Percentiles rank a stretch among this genome's conserved stretches.
Conservation (phyloP, 1,140 invertebrate genomes). For the Zeugodacus cucurbitae region DNA sequence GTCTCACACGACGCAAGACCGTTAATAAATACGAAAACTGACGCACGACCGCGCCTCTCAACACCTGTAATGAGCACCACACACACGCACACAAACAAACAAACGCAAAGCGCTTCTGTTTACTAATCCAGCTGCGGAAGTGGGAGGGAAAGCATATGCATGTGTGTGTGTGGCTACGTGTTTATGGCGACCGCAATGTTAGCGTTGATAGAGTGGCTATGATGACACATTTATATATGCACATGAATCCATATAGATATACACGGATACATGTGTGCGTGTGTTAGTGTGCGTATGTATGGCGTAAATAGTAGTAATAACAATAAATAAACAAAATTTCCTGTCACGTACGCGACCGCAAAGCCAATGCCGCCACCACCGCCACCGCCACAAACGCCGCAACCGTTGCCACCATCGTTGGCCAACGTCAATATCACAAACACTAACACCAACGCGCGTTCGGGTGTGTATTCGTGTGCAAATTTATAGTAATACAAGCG, state of each 20-base stretch:
- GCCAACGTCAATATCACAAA: not conserved
- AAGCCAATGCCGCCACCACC: not conserved
- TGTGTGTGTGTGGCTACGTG: not conserved
- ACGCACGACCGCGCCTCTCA: slow-evolving; percentile 31
- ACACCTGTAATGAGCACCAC: slow-evolving; percentile 6
- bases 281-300: not conserved
- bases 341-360: slow-evolving; percentile 40
- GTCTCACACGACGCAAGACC: not conserved
- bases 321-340: slow-evolving; percentile 40
- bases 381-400: not conserved
- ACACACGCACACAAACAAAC: not conserved
- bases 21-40: not conserved
- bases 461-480: not conserved
- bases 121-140: not conserved
- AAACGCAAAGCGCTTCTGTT: not conserved
- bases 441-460: not conserved
- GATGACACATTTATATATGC: not conserved
- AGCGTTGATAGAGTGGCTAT: slow-evolving; percentile 10
- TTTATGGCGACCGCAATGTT: not conserved
- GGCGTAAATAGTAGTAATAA: not conserved
- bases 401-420: not conserved
- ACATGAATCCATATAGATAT: not conserved
- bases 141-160: not conserved
- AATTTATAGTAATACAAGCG: not conserved
- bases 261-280: no score